phyloP scores from a whole-genome alignment of 1,140 invertebrate genomes.

The Samia ricini region DNA sequence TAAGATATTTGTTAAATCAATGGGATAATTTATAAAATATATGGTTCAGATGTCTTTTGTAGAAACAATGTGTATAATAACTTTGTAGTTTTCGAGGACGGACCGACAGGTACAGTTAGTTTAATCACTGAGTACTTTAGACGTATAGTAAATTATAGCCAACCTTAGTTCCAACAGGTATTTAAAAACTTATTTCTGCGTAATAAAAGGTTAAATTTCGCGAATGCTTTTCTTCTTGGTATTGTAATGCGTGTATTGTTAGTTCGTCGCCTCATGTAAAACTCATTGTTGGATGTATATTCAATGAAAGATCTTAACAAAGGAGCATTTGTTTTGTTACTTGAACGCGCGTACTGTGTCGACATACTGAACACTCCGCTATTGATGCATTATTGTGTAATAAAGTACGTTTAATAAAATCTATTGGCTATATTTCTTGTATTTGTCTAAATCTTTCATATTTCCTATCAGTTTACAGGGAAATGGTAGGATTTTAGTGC shows the following conservation, averaged over 20 bases:
- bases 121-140: too few relatives aligned
- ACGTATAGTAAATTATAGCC: too few relatives aligned
- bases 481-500: too few relatives aligned
- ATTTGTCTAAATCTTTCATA: background rate
- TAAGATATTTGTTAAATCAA: too few relatives aligned
- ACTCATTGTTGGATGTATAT: background rate
- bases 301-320: background rate
- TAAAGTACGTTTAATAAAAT: background rate
- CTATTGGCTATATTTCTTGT: background rate
- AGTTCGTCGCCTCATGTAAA: background rate
- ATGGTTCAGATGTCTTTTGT: too few relatives aligned
- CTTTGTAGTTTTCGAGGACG: too few relatives aligned
- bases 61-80: too few relatives aligned
- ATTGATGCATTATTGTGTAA: background rate
- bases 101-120: too few relatives aligned
- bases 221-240: background rate
- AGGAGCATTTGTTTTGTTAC: background rate
- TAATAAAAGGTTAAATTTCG: background rate
- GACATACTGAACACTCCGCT: background rate
- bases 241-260: background rate
- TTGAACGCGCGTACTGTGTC: background rate
- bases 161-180: too few relatives aligned
- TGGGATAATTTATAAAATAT: too few relatives aligned
- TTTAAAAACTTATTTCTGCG: background rate
- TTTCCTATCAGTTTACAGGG: too few relatives aligned